Evolutionary conservation across 2,888 invertebrate genomes (phyloP).

Genomic region (Lasioglossum marginatum): DNA sequence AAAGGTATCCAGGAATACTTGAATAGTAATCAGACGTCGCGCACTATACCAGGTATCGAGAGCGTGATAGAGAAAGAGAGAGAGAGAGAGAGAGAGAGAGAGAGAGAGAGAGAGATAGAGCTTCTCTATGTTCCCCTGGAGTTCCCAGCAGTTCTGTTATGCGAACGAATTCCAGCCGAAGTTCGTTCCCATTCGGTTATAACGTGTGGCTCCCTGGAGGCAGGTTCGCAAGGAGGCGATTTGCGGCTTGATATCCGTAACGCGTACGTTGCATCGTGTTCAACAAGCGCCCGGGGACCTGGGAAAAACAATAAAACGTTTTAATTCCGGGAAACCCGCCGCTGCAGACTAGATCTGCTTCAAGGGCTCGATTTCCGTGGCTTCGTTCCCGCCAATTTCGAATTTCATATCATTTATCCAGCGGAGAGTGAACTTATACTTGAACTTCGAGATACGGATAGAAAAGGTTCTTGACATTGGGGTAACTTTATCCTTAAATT

Average conservation of each 20-base stretch:
- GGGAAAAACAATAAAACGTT: conserved; percentile 30
- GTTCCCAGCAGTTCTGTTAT: conserved; percentile 39
- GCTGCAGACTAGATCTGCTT: not conserved
- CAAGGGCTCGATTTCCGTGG: not conserved
- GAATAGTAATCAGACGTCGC: not conserved
- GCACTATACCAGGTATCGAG: conserved; percentile 9
- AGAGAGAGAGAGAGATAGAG: not conserved
- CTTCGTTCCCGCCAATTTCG: not conserved
- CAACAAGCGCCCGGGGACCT: conserved; percentile 44
- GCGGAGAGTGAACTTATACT: not conserved
- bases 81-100: not conserved
- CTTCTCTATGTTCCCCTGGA: conserved; percentile 30
- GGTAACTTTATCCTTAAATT: not conserved
- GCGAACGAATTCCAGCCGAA: conserved; percentile 46
- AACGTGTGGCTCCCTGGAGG: conserved; percentile 54
- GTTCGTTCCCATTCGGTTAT: conserved; percentile 49
- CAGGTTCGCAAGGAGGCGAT: conserved; percentile 51
- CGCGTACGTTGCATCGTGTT: conserved; percentile 24
- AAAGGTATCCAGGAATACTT: conserved; percentile 4
- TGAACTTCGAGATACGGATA: not conserved
- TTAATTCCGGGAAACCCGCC: conserved; percentile 22
- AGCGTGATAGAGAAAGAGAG: not conserved
- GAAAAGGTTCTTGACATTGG: not conserved
- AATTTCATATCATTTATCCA: conserved; percentile 14
- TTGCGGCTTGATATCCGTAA: conserved; percentile 47